Evolutionary conservation across 2,888 invertebrate species (phyloP).

Genomic region (Caenorhabditis uteleia): DNA sequence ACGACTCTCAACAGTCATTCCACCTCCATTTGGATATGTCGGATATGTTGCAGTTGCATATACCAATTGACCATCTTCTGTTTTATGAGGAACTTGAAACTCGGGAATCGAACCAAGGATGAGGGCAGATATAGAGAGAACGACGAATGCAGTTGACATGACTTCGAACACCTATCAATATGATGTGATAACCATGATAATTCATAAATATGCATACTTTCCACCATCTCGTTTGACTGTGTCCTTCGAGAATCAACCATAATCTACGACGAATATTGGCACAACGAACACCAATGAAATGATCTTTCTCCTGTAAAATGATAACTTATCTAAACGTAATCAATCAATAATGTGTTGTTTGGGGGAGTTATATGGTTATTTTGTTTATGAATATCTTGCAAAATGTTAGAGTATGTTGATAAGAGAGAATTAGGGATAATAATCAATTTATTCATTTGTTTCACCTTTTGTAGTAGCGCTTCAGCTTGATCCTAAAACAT

Average conservation of each 20-base stretch:
- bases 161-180: conserved; percentile 63
- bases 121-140: conserved; percentile 65
- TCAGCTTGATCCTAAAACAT: conserved; percentile 34
- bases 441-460: not conserved
- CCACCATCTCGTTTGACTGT: conserved; percentile 67
- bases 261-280: conserved; percentile 62
- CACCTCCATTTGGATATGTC: conserved; percentile 64
- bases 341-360: too few species aligned
- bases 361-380: not conserved
- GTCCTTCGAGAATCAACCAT: conserved; percentile 67
- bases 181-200: not conserved
- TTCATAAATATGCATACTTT: conserved; percentile 41
- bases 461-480: conserved; percentile 7
- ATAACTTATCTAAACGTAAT: not conserved
- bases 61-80: conserved; percentile 48
- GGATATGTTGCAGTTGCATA: conserved; percentile 61
- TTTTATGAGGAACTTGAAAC: conserved; percentile 64
- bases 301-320: conserved; percentile 65
- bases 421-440: not conserved
- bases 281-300: conserved; percentile 66
- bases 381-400: not conserved
- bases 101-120: conserved; percentile 68
- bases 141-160: conserved; percentile 68
- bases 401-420: not conserved
- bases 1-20: conserved; percentile 56